Conservation (phyloP, 2,888 invertebrate genomes). For the Petrophora chlorosata region DNA sequence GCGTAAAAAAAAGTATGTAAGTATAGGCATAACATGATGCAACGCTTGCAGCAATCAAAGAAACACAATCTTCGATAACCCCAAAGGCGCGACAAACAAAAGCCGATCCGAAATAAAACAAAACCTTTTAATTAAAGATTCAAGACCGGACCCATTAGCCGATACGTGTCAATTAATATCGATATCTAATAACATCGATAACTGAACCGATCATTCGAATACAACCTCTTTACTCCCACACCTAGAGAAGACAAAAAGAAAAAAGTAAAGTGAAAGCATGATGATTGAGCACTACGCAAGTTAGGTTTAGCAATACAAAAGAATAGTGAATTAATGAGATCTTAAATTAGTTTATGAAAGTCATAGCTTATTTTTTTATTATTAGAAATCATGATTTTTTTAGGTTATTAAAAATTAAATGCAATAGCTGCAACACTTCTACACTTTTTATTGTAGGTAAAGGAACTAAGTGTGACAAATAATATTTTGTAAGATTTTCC, state of each 20-base stretch:
- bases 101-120: constrained; percentile 10
- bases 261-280: constrained; percentile 1
- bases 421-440: no score
- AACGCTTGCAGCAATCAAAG: no score
- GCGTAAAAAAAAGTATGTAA: no score
- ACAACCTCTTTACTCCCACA: constrained; percentile 23
- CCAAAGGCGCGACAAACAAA: constrained; percentile 5
- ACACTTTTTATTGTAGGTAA: no score
- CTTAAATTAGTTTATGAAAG: not conserved
- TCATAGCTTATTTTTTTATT: not conserved
- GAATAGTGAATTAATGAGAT: constrained; percentile 1
- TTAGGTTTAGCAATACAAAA: constrained; percentile 9
- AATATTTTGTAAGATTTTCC: no score
- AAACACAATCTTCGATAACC: no score
- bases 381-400: no score
- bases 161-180: constrained; percentile 39
- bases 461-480: no score
- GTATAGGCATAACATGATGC: no score
- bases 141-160: constrained; percentile 37
- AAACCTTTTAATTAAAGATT: constrained; percentile 29
- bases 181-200: constrained; percentile 38
- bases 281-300: not conserved
- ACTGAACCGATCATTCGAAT: constrained; percentile 31
- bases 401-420: no score
- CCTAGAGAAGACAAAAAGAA: constrained; percentile 2